These are phyloP conservation scores for Drosophila basisetae DNA, from an alignment of 2,888 invertebrate species.

Conservation along the genomic window DNA sequence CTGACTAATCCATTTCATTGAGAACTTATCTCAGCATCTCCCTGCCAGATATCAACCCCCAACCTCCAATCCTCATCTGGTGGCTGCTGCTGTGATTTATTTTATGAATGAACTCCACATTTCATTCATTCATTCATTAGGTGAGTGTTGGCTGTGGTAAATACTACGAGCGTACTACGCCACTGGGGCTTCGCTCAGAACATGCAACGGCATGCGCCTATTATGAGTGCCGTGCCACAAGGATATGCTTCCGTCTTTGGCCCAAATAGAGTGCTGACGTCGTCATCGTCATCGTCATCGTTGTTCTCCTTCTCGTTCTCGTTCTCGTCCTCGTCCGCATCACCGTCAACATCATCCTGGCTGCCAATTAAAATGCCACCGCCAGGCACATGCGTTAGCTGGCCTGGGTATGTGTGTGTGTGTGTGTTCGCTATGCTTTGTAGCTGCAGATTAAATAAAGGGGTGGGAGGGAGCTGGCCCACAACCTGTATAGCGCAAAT, in stretches of 20 bases:
- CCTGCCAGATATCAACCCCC: not conserved
- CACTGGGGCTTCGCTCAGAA: constrained; percentile 12
- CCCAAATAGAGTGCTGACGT: constrained; percentile 57
- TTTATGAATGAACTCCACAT: constrained; percentile 76
- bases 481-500: constrained; percentile 55
- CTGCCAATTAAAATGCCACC: constrained; percentile 82
- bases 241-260: constrained; percentile 71
- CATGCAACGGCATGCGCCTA: constrained; percentile 67
- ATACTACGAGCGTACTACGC: constrained; percentile 63
- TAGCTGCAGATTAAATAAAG: constrained; percentile 12
- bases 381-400: constrained; percentile 65
- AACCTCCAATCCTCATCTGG: not conserved
- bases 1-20: constrained; percentile 78
- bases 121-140: constrained; percentile 70
- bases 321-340: constrained; percentile 12
- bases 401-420: not conserved
- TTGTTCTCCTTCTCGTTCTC: constrained; percentile 1
- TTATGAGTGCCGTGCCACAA: constrained; percentile 58
- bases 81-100: constrained; percentile 59
- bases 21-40: constrained; percentile 55
- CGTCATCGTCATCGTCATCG: constrained; percentile 29
- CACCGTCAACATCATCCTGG: constrained; percentile 46
- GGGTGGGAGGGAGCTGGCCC: constrained; percentile 21
- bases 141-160: constrained; percentile 40
- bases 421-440: constrained; percentile 17